A percentile compares a stretch with the other conserved stretches of the same genome.
Evolutionary conservation across 2,888 invertebrate genomes (phyloP).

Genomic region (Drosophila neotestacea): DNA sequence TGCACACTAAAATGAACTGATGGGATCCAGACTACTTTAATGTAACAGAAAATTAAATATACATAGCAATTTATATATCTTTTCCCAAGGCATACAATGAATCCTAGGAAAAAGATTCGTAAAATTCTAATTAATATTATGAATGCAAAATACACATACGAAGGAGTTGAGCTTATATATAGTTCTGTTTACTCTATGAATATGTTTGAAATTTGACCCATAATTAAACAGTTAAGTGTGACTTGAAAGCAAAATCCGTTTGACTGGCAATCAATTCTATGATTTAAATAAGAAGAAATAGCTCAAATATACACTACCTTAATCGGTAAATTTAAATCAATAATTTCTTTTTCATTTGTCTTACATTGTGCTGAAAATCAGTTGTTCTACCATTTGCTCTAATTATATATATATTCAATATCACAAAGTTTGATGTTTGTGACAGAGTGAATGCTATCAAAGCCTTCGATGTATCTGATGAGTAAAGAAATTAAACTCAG

Average conservation of each 20-base stretch:
- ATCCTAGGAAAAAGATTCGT: neutral
- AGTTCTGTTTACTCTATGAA: conserved; percentile 1
- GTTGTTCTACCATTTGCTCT: too few relatives aligned
- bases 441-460: too few relatives aligned
- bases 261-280: conserved; percentile 22
- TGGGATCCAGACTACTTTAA: neutral
- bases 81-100: neutral
- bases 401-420: too few relatives aligned
- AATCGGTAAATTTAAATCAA: too few relatives aligned
- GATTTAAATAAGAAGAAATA: too few relatives aligned
- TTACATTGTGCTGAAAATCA: too few relatives aligned
- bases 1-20: neutral
- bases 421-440: too few relatives aligned
- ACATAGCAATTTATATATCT: too few relatives aligned
- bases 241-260: conserved; percentile 2
- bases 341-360: too few relatives aligned
- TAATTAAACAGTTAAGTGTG: conserved; percentile 33
- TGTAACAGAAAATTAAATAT: too few relatives aligned
- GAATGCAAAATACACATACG: neutral
- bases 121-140: neutral
- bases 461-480: neutral
- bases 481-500: conserved; percentile 1
- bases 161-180: conserved; percentile 1
- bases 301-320: too few relatives aligned
- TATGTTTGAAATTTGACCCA: conserved; percentile 15